Evolutionary conservation across 2,797 vertebrate species (phyloP).

Genomic region (Cryptoprocta ferox): DNA sequence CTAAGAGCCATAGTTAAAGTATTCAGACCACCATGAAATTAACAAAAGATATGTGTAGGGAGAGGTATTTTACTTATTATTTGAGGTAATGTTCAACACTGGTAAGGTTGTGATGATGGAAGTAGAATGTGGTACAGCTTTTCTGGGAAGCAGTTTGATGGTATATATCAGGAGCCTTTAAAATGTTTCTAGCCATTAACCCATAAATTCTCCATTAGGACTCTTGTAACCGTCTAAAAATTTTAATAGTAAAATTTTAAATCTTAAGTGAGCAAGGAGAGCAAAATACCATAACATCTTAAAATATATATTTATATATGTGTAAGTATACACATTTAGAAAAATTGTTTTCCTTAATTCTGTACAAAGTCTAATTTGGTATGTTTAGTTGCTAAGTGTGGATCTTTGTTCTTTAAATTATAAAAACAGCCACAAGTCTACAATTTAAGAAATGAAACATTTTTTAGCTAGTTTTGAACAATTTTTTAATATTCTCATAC

Average conservation of each 20-base stretch:
- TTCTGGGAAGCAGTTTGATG: background rate
- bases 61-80: background rate
- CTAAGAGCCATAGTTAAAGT: background rate
- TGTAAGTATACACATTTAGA: background rate
- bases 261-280: background rate
- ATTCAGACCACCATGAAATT: background rate
- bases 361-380: background rate
- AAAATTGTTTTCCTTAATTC: background rate
- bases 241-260: background rate
- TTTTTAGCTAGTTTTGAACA: background rate
- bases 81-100: background rate
- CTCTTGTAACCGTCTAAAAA: background rate
- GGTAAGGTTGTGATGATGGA: background rate
- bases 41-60: background rate
- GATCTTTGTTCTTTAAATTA: background rate
- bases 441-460: background rate
- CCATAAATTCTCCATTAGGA: background rate
- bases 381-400: background rate
- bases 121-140: background rate
- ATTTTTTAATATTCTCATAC: background rate
- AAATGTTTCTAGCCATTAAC: background rate
- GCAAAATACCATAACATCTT: background rate
- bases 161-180: background rate
- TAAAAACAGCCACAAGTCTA: background rate
- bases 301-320: background rate